Evolutionary conservation across 2,888 invertebrate genomes (phyloP).

Genomic region (Nomada lathburiana): DNA sequence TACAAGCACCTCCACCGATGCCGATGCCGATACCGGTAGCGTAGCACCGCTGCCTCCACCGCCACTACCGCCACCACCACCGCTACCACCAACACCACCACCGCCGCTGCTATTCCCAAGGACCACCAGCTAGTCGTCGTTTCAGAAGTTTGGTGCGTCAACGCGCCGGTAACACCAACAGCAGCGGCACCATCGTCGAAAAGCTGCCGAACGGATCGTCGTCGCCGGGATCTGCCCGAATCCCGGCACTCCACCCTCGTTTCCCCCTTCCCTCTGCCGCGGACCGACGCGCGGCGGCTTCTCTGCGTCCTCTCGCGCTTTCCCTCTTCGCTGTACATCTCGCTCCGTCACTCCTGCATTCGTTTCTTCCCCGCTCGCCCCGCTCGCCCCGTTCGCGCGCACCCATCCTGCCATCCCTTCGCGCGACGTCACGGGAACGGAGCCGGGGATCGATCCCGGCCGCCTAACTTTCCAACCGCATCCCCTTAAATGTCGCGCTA

Average conservation of each 20-base stretch:
- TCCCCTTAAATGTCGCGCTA: slow-evolving; percentile 67
- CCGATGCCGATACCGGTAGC: not conserved
- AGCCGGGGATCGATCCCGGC: slow-evolving; percentile 83
- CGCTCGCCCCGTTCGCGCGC: not conserved
- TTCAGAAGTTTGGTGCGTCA: slow-evolving; percentile 49
- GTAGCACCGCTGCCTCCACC: slow-evolving; percentile 32
- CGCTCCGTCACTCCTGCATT: slow-evolving; percentile 9
- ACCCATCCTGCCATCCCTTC: slow-evolving; percentile 42
- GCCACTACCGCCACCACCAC: slow-evolving; percentile 37
- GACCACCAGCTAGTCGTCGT: slow-evolving; percentile 53
- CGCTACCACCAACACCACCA: slow-evolving; percentile 15
- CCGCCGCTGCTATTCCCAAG: not conserved
- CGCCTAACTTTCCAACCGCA: slow-evolving; percentile 60
- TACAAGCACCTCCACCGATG: slow-evolving; percentile 25
- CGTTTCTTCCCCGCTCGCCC: slow-evolving; percentile 19
- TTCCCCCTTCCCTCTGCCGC: not conserved
- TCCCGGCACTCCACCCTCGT: slow-evolving; percentile 49
- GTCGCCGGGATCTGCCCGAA: slow-evolving; percentile 65
- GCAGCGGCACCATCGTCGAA: slow-evolving; percentile 53
- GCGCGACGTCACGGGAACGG: slow-evolving; percentile 82
- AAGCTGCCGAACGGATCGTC: slow-evolving; percentile 51
- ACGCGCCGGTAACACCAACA: slow-evolving; percentile 35
- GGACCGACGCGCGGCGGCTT: not conserved
- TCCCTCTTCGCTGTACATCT: slow-evolving; percentile 9
- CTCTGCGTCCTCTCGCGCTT: slow-evolving; percentile 28